Base-by-base conservation (phyloP, 1,140 invertebrate species). In the Tribolium madens region DNA sequence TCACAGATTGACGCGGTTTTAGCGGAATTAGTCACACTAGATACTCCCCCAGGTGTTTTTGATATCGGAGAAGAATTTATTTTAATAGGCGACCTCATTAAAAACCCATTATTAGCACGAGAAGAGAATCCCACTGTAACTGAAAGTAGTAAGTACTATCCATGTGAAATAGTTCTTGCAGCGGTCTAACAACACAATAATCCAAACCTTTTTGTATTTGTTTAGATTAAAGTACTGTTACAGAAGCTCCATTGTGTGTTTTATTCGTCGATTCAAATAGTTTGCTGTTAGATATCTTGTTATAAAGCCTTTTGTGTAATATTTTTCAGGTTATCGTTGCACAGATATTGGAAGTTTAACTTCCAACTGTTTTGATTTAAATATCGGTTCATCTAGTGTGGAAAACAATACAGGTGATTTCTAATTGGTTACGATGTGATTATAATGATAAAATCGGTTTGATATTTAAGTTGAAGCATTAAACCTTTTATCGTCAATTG, bases 1-100 rank as follows among this genome's bases (percentile, higher is more conserved):
- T 64, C 57, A 64, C 26, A 21, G 18, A 57, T n/a, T 57, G 18
- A 33, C 57, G 48, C 15, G 48, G 48, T 50, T 50, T 50, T 7
- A 50, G 15, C 48, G 48, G 36, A 42, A 42, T 42, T 42, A 42
- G 36, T 10, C 36, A n/a, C 21, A 26, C 21, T 26, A 26, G 21
- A 26, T 5, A 3, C 21, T 4, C 21, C 21, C 21, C 3, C 21
- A 26, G 21, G 21, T 26, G 21, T 26, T 26, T 26, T 26, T 5
- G 21, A 5, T 26, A 26, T 26, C 21, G 2, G 21, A 26, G 21
- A 21, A 21, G 18, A 4, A 26, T 26, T 26, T 26, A 26, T 26
- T 26, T 26, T 5, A 26, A 26, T 26, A 26, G 36, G 36, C 36
- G 36, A n/a, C 36, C 36, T 42, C 52, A 57, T 57, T 57, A 57